A percentile compares a stretch with the other conserved stretches of the same genome.
Conservation (phyloP, 2,113 vertebrate species). For the Panthera tigris region DNA sequence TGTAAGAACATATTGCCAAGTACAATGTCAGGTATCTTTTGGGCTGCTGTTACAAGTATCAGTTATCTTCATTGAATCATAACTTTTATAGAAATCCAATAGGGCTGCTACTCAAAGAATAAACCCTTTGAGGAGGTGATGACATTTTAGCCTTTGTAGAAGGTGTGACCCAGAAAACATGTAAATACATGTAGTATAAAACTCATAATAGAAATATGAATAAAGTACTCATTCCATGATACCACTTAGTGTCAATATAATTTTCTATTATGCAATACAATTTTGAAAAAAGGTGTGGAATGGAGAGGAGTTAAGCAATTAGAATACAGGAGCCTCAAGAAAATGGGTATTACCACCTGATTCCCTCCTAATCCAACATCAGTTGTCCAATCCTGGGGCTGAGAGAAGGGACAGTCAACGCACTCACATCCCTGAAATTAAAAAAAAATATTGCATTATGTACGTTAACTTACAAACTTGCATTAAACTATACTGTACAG, state of each 20-base stretch:
- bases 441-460: neutral
- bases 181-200: neutral
- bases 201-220: neutral
- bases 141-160: slow-evolving; percentile 1
- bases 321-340: neutral
- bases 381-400: neutral
- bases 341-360: neutral
- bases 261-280: neutral
- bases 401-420: neutral
- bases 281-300: neutral
- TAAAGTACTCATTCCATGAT: neutral
- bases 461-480: neutral
- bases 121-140: neutral
- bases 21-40: neutral
- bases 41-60: neutral
- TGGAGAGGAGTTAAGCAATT: neutral
- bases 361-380: neutral
- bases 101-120: slow-evolving; percentile 1
- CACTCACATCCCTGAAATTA: neutral
- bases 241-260: neutral
- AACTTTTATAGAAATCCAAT: neutral
- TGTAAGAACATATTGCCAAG: neutral
- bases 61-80: neutral
- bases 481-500: neutral
- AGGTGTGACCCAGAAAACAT: neutral